Evolutionary conservation across 2,888 invertebrate genomes (phyloP), one percentile per base, ranked within the genome.

Genomic region (Plebejus anna): DNA sequence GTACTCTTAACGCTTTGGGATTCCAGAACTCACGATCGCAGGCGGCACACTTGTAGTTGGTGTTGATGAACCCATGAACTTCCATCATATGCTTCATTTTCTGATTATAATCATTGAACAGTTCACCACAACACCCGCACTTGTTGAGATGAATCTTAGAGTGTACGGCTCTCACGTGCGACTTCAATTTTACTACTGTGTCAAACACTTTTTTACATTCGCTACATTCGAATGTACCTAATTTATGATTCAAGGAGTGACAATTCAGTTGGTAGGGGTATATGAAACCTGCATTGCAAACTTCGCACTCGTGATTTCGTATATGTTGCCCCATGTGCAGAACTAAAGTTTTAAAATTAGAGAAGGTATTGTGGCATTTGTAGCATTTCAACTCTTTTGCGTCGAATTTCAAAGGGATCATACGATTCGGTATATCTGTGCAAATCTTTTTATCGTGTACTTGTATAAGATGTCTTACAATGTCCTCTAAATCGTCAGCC

Each of bases 171-270:
- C 88, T 89, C 76, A 91, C 91, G 77, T 94, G 94, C 0, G 90
- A 87, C 71, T 89, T 88, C 78, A 90, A 86, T 78, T 93, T 92
- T 42, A 89, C 84, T 13, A 88, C 84, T 0, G 92, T 93, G n/a
- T 91, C 89, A 76, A 94, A 94, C 0, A 90, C 87, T 82, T 94
- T 94, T 0, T 89, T 84, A 78, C 94, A 94, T 7, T 83, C 80
- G 42, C 85, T 83, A 75, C 91, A 91, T 75, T 86, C 84, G 79
- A 88, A 90, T 0, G 84, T 83, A 0, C 89, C 90, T 0, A 83
- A 81, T 76, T 89, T 86, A 76, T 90, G 89, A 0, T 84, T 86
- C 70, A 87, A 84, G 0, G 83, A 83, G 78, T 91, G 91, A 11
- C 86, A 82, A 0, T 84, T 79, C 0, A 90, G 79, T n/a, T 87